Conservation (phyloP, 2,797 vertebrate genomes). For the Helicolenus hilgendorfi region DNA sequence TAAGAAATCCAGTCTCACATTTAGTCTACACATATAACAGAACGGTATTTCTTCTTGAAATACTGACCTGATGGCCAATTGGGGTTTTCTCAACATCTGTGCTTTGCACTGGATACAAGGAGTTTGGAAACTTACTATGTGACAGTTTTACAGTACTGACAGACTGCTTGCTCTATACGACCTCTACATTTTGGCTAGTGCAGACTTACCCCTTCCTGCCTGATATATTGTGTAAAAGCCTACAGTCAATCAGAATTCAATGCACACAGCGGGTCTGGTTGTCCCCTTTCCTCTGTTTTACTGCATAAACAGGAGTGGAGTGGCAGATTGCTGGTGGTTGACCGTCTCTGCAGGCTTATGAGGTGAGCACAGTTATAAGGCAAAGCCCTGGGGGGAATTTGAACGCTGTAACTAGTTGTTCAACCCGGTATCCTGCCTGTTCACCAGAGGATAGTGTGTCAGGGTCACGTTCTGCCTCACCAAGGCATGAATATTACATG, state of each 20-base stretch:
- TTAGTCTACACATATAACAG: no score
- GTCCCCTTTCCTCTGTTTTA: background rate
- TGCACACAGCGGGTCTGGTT: background rate
- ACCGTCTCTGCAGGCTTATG: background rate
- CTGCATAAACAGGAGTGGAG: background rate
- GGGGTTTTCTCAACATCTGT: background rate
- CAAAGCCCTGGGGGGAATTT: background rate
- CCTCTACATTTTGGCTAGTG: background rate
- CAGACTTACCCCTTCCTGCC: no score
- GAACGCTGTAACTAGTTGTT: background rate
- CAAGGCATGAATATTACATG: background rate
- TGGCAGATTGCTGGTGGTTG: background rate
- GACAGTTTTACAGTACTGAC: conserved; percentile 11
- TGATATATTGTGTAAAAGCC: background rate
- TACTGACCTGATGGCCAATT: background rate
- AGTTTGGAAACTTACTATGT: background rate
- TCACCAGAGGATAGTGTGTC: background rate
- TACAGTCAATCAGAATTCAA: background rate
- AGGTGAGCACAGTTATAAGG: background rate
- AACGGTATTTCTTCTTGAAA: background rate
- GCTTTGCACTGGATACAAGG: background rate
- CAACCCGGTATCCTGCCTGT: background rate
- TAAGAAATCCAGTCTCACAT: background rate
- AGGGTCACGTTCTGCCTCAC: background rate
- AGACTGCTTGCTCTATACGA: background rate